Conservation (phyloP, 2,113 vertebrate species). For the Acrocephalus arundinaceus region DNA sequence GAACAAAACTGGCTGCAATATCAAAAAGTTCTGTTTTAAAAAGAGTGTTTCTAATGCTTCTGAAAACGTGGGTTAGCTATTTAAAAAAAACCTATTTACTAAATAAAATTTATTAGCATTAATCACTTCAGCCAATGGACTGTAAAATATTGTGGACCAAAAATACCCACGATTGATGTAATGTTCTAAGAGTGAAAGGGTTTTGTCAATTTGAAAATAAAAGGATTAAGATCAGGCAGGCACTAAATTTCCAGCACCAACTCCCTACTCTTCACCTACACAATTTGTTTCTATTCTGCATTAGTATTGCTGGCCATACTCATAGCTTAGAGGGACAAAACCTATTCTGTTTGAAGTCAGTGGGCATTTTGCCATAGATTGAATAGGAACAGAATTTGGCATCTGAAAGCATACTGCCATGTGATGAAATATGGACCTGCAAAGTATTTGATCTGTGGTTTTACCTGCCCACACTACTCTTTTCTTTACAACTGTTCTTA, state of each 20-base stretch:
- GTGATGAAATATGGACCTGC: conserved; percentile 1
- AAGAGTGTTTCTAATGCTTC: not conserved
- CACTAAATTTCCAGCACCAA: not conserved
- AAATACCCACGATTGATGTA: not conserved
- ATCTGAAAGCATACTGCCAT: not conserved
- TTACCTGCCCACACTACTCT: not conserved
- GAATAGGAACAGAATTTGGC: not conserved
- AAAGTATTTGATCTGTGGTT: not conserved
- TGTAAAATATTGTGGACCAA: not conserved
- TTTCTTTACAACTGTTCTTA: conserved; percentile 7
- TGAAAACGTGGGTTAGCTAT: not conserved
- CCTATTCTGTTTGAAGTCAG: not conserved
- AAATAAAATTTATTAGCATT: not conserved
- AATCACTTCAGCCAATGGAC: not conserved
- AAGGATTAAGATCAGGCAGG: not conserved
- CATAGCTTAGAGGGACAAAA: conserved; percentile 18
- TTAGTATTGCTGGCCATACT: not conserved
- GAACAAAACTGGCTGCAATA: not conserved
- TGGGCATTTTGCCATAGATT: conserved; percentile 30
- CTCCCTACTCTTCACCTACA: not conserved
- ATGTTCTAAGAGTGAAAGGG: not conserved
- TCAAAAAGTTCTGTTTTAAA: not conserved
- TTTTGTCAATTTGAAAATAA: not conserved
- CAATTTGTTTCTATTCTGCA: not conserved
- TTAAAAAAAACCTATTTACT: not conserved